Conservation (phyloP, 2,797 vertebrate species). For the Peromyscus attwateri region DNA sequence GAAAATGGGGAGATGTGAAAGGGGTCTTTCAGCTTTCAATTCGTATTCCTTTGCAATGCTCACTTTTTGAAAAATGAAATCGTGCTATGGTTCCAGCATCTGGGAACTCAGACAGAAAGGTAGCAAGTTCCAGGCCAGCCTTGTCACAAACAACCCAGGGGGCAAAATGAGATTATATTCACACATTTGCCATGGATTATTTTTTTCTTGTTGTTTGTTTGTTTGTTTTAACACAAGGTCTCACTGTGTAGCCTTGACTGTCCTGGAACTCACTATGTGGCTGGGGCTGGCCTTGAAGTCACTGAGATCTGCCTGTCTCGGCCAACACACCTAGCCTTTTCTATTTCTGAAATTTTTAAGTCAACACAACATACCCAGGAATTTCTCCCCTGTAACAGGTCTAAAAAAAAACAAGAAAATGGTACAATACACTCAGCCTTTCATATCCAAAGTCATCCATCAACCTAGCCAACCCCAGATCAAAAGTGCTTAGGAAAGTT, state of each 20-base stretch:
- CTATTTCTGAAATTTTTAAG: background rate
- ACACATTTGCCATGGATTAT: background rate
- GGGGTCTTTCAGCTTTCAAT: background rate
- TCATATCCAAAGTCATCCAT: background rate
- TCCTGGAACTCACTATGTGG: background rate
- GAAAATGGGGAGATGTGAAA: background rate
- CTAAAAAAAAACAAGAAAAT: background rate
- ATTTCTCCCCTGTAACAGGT: background rate
- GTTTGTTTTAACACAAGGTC: background rate
- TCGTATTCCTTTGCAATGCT: background rate
- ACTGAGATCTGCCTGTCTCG: background rate
- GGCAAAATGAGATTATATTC: background rate
- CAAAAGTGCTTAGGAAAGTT: background rate
- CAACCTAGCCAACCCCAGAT: background rate
- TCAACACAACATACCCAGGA: background rate
- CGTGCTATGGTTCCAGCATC: background rate
- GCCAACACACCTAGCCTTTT: background rate
- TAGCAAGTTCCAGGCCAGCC: background rate
- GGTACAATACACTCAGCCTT: no score
- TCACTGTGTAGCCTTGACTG: background rate
- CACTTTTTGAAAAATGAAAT: background rate
- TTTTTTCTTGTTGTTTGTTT: background rate
- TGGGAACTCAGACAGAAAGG: background rate
- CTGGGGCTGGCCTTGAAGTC: background rate
- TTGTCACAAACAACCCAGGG: background rate